These are phyloP conservation scores for Theropithecus gelada DNA, from an alignment of 2,113 vertebrate genomes.

Conservation along the genomic window DNA sequence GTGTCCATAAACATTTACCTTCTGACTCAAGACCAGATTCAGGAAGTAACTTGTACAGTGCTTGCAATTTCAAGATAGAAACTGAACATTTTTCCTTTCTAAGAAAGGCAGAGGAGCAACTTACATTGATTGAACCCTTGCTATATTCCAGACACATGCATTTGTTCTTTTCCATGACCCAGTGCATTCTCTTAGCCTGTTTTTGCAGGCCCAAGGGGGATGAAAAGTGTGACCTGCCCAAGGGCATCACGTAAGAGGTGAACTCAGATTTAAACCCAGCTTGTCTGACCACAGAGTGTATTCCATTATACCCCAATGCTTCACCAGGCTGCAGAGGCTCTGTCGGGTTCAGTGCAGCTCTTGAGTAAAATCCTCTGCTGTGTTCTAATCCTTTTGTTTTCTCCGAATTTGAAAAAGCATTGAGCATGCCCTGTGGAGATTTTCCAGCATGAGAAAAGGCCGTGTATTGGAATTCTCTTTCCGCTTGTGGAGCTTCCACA, in stretches of 20 bases:
- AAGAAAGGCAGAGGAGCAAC: too few relatives aligned
- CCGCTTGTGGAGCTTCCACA: background rate
- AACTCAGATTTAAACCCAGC: background rate
- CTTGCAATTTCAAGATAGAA: background rate
- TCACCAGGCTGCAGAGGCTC: background rate
- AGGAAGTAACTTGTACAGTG: background rate
- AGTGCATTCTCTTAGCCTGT: background rate
- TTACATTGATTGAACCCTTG: background rate
- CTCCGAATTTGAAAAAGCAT: background rate
- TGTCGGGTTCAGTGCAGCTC: background rate
- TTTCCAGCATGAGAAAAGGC: background rate
- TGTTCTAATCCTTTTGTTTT: background rate
- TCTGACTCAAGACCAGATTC: background rate
- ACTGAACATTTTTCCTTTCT: background rate
- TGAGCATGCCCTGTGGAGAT: background rate
- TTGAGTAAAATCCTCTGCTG: background rate
- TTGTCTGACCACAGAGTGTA: background rate
- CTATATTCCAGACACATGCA: accelerated
- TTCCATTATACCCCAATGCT: accelerated
- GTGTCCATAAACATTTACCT: background rate
- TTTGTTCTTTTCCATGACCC: background rate
- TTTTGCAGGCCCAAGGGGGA: background rate
- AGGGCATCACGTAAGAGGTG: background rate
- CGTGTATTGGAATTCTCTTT: background rate
- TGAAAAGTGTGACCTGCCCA: background rate